Base-by-base conservation (phyloP, 1,140 invertebrate species). In the Drosophila willistoni region DNA sequence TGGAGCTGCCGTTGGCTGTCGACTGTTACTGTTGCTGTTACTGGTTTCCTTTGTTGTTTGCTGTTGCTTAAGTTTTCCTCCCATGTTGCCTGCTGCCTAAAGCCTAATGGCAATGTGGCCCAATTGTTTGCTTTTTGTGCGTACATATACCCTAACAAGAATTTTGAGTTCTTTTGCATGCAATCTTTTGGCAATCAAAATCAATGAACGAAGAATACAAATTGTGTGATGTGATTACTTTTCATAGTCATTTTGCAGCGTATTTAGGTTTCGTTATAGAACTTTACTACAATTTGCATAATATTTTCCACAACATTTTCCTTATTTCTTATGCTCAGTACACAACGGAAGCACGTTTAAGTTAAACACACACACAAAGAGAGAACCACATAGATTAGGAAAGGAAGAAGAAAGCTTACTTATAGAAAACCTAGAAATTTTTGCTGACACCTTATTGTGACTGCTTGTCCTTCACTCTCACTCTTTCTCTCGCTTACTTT, bases 391-490 rank as follows among this genome's bases (percentile, higher is more conserved):
- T 47, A 69, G 72, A 69, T 75, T 76, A 65, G 44, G 2, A 75
- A 56, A 61, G 60, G 42, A 51, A 12, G 42, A 62, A 57, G 74
- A 65, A 73, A 54, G 68, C 22, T 72, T 63, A 65, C 19, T 62
- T 56, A 57, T 51, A 42, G 54, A 71, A 34, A 64, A 64, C 47
- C 39, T 44, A 56, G 29, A 75, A 64, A 67, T 77, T 42, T 51
- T 68, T 75, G 71, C 61, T 78, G 79, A 83, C 84, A 76, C 71
- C 83, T 82, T 56, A 60, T 68, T 70, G 54, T 76, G 59, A 64
- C 71, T 44, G 22, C 33, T 29, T 47, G 47, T 60, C 67, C 59
- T 44, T 64, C 64, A 56, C 51, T 34, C 59, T 59, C 68, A 68
- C 25, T 51, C 14, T 73, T 57, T 34, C 47, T 25, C 41, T 60